These are phyloP conservation scores for Toxotes chatareus DNA, from an alignment of 2,113 vertebrate species.

Conservation along the genomic window DNA sequence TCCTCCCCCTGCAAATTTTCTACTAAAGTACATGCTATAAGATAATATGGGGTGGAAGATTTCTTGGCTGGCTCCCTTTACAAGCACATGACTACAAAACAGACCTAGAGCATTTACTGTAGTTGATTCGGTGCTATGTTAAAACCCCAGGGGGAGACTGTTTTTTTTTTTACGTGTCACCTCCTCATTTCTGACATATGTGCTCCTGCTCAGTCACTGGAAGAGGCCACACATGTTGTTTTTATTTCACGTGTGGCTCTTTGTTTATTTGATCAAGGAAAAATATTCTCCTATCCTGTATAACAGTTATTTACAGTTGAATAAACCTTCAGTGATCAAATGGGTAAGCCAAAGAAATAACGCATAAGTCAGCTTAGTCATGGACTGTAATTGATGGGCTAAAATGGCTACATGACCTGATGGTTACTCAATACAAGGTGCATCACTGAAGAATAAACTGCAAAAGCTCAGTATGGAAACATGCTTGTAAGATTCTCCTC, in stretches of 20 bases:
- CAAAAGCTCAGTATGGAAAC: neutral
- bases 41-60: neutral
- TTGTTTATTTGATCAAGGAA: constrained; percentile 2
- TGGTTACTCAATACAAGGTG: neutral
- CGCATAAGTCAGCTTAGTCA: neutral
- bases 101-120: neutral
- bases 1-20: neutral
- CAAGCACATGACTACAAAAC: neutral
- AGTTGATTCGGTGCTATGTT: neutral
- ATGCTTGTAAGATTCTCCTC: neutral
- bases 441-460: neutral
- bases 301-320: neutral
- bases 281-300: neutral
- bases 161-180: constrained; percentile 20
- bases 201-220: constrained; percentile 31
- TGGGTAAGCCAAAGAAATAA: too few species aligned
- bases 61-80: neutral
- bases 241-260: neutral
- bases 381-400: neutral
- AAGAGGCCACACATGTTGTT: constrained; percentile 24
- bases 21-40: neutral
- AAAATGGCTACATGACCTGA: neutral
- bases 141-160: neutral
- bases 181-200: constrained; percentile 33
- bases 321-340: neutral